Evolutionary conservation across 2,113 vertebrate genomes (phyloP).

Genomic region (Tringa solitaria): DNA sequence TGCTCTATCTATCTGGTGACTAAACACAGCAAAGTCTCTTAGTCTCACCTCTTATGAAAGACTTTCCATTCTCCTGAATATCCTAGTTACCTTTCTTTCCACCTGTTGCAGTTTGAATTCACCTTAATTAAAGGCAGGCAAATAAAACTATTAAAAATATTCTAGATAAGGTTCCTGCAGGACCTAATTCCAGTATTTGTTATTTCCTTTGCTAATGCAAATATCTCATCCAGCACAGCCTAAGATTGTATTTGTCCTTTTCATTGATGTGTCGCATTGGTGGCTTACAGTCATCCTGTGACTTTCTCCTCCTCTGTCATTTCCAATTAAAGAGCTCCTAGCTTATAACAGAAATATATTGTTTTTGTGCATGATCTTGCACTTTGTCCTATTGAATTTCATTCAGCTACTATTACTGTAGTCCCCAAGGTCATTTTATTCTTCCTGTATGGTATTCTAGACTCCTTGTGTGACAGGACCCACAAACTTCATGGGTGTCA

Average conservation of each 20-base stretch:
- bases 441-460: not conserved
- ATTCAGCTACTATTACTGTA: conserved; percentile 20
- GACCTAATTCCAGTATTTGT: not conserved
- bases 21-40: not conserved
- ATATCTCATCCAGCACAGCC: not conserved
- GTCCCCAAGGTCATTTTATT: conserved; percentile 42
- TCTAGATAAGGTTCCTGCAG: not conserved
- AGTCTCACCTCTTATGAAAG: not conserved
- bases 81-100: not conserved
- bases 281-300: conserved; percentile 6
- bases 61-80: not conserved
- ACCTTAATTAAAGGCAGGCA: not conserved
- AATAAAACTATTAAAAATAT: not conserved
- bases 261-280: not conserved
- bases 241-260: not conserved
- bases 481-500: not conserved
- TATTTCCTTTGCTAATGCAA: not conserved
- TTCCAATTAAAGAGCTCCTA: conserved; percentile 45
- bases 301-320: conserved; percentile 42
- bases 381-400: conserved; percentile 57
- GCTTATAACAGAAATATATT: conserved; percentile 32
- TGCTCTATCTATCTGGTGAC: not conserved
- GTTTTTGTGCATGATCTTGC: conserved; percentile 35
- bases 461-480: not conserved
- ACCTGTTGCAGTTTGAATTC: not conserved